These are phyloP conservation scores for Galagoides demidoff DNA, from an alignment of 2,797 vertebrate genomes.

Conservation along the genomic window DNA sequence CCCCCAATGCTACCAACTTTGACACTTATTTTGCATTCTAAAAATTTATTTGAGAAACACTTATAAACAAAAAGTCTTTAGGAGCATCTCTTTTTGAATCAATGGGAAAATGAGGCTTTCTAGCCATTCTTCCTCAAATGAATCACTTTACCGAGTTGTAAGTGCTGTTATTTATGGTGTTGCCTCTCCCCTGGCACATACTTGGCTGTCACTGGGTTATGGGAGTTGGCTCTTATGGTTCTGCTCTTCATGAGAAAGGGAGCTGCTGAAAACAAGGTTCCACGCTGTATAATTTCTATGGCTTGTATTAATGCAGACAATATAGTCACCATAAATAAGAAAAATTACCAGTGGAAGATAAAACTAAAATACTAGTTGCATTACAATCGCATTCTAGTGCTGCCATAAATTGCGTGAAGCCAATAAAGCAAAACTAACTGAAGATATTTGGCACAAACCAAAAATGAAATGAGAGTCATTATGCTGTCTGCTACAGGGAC, in stretches of 20 bases:
- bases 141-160: constrained; percentile 32
- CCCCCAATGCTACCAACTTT: not conserved
- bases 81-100: constrained; percentile 37
- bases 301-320: constrained; percentile 87
- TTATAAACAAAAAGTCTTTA: constrained; percentile 23
- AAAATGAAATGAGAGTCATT: constrained; percentile 88
- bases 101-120: constrained; percentile 42
- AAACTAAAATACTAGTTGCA: constrained; percentile 88
- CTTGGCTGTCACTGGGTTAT: not conserved
- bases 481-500: constrained; percentile 84
- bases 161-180: constrained; percentile 7
- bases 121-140: constrained; percentile 41
- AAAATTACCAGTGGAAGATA: constrained; percentile 87
- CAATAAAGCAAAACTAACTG: constrained; percentile 89
- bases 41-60: not conserved
- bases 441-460: constrained; percentile 89
- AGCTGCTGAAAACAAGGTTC: constrained; percentile 82
- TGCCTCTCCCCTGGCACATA: not conserved
- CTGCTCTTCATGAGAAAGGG: constrained; percentile 66
- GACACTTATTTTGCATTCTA: not conserved
- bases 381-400: constrained; percentile 87
- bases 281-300: constrained; percentile 85
- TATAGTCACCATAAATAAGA: constrained; percentile 88
- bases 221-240: not conserved
- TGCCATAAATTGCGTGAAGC: constrained; percentile 86